Percentiles rank a stretch among this genome's conserved stretches.
These are phyloP conservation scores for Drosophila nigromelanica DNA, from an alignment of 1,140 invertebrate genomes.

Conservation along the genomic window DNA sequence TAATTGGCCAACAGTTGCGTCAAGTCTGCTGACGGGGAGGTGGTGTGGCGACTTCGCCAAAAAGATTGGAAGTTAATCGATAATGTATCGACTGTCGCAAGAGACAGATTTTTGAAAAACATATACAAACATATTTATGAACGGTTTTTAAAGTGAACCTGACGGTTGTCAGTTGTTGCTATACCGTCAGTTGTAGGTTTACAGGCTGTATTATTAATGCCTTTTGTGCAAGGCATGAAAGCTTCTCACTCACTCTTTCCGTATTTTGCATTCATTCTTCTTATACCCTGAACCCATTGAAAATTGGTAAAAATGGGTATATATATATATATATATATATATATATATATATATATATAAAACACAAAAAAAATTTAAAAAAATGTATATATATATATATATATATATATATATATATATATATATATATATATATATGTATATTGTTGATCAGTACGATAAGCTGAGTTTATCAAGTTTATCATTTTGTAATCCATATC, in stretches of 20 bases:
- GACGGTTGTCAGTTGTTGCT: conserved; percentile 14
- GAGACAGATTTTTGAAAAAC: conserved; percentile 9
- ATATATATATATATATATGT: no score
- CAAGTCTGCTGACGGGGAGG: background rate
- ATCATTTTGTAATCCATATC: no score
- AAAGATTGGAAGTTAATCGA: background rate
- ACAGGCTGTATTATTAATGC: conserved; percentile 37
- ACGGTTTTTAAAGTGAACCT: conserved; percentile 23
- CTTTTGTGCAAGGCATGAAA: background rate
- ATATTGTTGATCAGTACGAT: no score
- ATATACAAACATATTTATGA: conserved; percentile 7
- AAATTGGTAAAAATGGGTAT: no score
- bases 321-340: no score
- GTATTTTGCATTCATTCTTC: conserved; percentile 22
- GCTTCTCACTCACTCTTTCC: conserved; percentile 3
- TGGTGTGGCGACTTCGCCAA: no score
- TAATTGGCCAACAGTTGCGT: conserved; percentile 61
- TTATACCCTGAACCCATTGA: no score
- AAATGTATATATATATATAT: no score
- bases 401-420: no score
- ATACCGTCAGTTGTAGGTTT: conserved; percentile 31
- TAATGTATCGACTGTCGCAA: background rate
- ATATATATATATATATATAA: no score
- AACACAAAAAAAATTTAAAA: no score
- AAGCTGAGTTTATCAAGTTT: no score